Conservation (phyloP, 92 coral and sea anemone species). For the Palythoa grandis region DNA sequence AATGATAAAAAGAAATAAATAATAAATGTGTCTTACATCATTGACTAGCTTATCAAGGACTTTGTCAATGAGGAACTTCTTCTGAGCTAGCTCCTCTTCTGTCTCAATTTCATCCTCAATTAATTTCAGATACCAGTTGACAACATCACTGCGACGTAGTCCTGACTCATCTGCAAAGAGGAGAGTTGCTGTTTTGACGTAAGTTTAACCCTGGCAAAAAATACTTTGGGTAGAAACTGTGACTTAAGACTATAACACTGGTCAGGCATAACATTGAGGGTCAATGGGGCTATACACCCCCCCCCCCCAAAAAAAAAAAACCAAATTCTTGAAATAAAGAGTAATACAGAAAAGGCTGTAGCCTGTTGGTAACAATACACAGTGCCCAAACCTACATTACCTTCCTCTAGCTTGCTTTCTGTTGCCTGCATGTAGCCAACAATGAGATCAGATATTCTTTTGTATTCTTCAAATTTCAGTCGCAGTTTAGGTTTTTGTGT, state of each 20-base stretch:
- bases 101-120: conserved; percentile 87
- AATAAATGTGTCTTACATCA: conserved; percentile 57
- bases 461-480: conserved; percentile 75
- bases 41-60: conserved; percentile 87
- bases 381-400: conserved; percentile 18
- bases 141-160: conserved; percentile 83
- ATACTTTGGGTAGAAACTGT: not conserved
- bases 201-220: too few relatives aligned
- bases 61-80: conserved; percentile 90
- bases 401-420: conserved; percentile 79
- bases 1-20: not conserved
- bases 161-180: conserved; percentile 62
- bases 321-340: too few relatives aligned
- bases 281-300: too few relatives aligned
- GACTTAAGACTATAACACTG: too few relatives aligned
- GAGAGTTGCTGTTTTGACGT: not conserved
- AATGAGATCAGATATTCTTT: conserved; percentile 74
- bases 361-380: not conserved
- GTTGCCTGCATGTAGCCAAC: conserved; percentile 63
- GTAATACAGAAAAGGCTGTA: too few relatives aligned
- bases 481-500: conserved; percentile 69
- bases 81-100: conserved; percentile 90
- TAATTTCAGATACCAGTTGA: conserved; percentile 89
- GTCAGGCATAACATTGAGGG: too few relatives aligned
- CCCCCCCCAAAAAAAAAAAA: too few relatives aligned